These are phyloP conservation scores for Lepetodrilus schrolli DNA, from an alignment of 2,888 invertebrate genomes.

Conservation along the genomic window DNA sequence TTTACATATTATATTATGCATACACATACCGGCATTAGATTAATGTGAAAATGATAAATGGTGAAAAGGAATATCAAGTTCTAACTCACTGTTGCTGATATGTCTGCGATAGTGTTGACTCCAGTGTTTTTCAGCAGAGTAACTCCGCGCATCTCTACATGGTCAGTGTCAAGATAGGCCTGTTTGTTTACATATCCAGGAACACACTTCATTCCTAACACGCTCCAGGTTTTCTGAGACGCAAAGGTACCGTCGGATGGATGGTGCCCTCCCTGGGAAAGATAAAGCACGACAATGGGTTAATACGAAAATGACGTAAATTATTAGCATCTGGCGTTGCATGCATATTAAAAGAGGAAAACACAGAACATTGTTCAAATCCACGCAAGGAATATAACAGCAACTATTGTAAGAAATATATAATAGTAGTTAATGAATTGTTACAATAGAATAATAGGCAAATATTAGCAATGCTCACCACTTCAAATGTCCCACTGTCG, in stretches of 20 bases:
- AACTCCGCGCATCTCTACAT: slow-evolving; percentile 15
- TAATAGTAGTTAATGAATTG: too few relatives aligned
- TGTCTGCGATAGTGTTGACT: slow-evolving; percentile 28
- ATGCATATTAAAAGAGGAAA: neutral
- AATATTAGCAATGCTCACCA: slow-evolving; percentile 4
- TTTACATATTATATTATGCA: too few relatives aligned
- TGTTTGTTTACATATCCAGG: slow-evolving; percentile 17
- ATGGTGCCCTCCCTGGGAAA: slow-evolving; percentile 19
- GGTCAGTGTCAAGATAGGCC: slow-evolving; percentile 36
- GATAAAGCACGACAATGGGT: neutral
- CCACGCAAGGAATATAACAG: too few relatives aligned
- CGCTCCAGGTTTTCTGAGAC: slow-evolving; percentile 35
- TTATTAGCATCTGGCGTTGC: neutral
- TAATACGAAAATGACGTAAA: neutral
- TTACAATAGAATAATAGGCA: too few relatives aligned
- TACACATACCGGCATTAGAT: too few relatives aligned
- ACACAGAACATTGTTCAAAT: neutral
- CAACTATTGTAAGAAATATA: too few relatives aligned
- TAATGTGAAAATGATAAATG: too few relatives aligned
- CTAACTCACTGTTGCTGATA: slow-evolving; percentile 29
- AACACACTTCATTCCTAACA: slow-evolving; percentile 35
- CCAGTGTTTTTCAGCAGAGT: slow-evolving; percentile 36
- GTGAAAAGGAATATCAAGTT: too few relatives aligned
- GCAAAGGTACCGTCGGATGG: slow-evolving; percentile 31
- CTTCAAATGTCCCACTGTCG: slow-evolving; percentile 39